Evolutionary conservation across 37 sponge, comb jelly and placozoan genomes (phyloP), one percentile per base, ranked within the genome.

Genomic region (Ianthella basta): DNA sequence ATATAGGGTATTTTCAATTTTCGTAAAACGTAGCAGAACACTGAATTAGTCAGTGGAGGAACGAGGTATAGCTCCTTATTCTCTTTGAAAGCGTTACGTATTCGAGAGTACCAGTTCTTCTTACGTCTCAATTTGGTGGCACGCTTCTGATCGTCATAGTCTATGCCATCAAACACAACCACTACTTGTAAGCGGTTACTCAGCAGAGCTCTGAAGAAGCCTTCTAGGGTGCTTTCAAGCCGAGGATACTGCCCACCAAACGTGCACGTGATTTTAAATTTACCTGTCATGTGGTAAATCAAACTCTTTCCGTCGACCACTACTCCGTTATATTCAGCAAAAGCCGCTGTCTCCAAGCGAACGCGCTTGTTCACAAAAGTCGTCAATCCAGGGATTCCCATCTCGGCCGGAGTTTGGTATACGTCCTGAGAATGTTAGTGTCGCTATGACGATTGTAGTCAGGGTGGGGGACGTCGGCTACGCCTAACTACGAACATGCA

Each of bases 101-200:
- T 44, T 10, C 8, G 6, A 44, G 50, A 44, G 8, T 44, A 44
- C 50, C 6, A 44, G 8, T 8, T 8, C 50, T 44, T 44, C 50
- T 44, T 44, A 10, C 50, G 50, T 8, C 50, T 44, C 8, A 44
- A 44, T 44, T 44, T 44, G 50, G 82, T 86, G 0, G 64, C 81
- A 19, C 15, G 63, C 80, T 90, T 94, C 77, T 88, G 80, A 23
- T 88, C 74, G 29, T 86, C 80, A 57, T 65, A 85, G 61, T 86
- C 88, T 21, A 90, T 56, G 21, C 96, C 96, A 85, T 95, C 96
- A 23, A 92, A 84, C 6, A 95, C 84, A 53, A 95, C 86, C 19
- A 92, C 65, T 15, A 88, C 82, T 14, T n/a, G 21, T 15, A 95
- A 74, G 16, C 56, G 81, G 18, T 81, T 56, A 2, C 32, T 53